Percentiles rank a stretch among this genome's conserved stretches.
These are phyloP conservation scores for Sclerodermus sp. DNA, from an alignment of 2,888 invertebrate species.

Conservation along the genomic window DNA sequence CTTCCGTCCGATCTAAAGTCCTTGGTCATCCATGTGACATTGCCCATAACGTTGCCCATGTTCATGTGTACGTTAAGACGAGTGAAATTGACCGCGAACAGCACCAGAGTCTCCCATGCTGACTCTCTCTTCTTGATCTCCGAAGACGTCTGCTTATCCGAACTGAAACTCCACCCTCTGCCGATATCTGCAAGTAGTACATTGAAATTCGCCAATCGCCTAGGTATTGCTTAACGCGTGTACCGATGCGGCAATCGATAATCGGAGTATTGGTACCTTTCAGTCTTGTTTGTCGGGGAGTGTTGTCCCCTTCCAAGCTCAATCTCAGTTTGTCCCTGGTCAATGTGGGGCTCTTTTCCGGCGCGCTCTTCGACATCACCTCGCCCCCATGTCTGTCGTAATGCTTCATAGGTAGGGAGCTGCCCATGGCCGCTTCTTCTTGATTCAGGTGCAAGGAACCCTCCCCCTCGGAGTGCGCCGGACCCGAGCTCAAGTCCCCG, in stretches of 20 bases:
- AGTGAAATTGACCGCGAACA: slow-evolving; percentile 95
- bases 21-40: slow-evolving; percentile 92
- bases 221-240: no score
- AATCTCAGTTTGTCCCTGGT: slow-evolving; percentile 64
- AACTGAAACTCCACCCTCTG: slow-evolving; percentile 63
- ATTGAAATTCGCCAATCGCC: no score
- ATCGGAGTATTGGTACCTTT: no score
- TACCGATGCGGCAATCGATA: no score
- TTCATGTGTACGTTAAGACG: slow-evolving; percentile 97
- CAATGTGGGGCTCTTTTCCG: slow-evolving; percentile 53
- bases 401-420: slow-evolving; percentile 45
- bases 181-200: slow-evolving; percentile 63
- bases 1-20: slow-evolving; percentile 91
- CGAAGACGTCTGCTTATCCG: slow-evolving; percentile 63
- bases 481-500: slow-evolving; percentile 79
- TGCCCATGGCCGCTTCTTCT: slow-evolving; percentile 51
- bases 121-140: slow-evolving; percentile 67
- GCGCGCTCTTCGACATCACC: slow-evolving; percentile 44
- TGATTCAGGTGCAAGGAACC: slow-evolving; percentile 46
- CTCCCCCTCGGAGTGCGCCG: slow-evolving; percentile 58
- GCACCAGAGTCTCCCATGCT: slow-evolving; percentile 94
- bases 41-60: slow-evolving; percentile 99
- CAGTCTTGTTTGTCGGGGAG: slow-evolving; percentile 58
- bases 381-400: slow-evolving; percentile 46
- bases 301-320: slow-evolving; percentile 61